Base-by-base conservation (phyloP, 2,113 vertebrate species). In the Pseudolaguvia tuberculata region DNA sequence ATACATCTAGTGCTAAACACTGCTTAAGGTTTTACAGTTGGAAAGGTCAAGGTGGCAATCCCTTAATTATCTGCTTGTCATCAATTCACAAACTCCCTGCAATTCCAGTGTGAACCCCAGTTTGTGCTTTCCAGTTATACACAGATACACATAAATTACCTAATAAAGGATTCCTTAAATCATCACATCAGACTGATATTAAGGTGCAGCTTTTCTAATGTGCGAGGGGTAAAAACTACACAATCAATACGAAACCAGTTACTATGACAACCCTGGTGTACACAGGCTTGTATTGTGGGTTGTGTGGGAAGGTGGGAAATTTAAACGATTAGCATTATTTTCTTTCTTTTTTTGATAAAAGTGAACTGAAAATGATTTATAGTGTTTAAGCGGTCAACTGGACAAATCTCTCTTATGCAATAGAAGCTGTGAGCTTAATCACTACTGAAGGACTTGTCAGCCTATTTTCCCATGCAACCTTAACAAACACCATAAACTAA, bases 281-380 rank as follows among this genome's bases (percentile, higher is more conserved):
- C 39, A 62, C 59, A 21, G 35, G 8, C 18, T 21, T 63, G 35
- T 21, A 17, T n/a, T 65, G 62, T 65, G 39, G 62, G 42, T 25
- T 17, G 62, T 65, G 62, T 25, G 62, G 42, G 61, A 63, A 45
- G 61, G n/a, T 63, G 35, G 12, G 3, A 65, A 65, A 65, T 25
- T 7, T 25, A 25, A 65, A 65, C 1, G 11, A 62, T 42, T 21
- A 18, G 20, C 17, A 20, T 11, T 20, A 2, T 23, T 53, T 13
- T n/a, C n/a, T n/a, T n/a, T 56, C 17, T 10, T 9, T 58, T 59
- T 59, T 31, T 31, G 7, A 5, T 4, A 62, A n/a, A 31, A 62
- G 58, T 21, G 3, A 62, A 11, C 18, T 31, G 5, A 27, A 23
- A 55, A 23, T 25, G 9, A 25, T 14, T 56, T 56, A 29, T 58